These are phyloP conservation scores for Stichodactyla helianthus DNA, from an alignment of 64 coral and sea anemone genomes.

Conservation along the genomic window DNA sequence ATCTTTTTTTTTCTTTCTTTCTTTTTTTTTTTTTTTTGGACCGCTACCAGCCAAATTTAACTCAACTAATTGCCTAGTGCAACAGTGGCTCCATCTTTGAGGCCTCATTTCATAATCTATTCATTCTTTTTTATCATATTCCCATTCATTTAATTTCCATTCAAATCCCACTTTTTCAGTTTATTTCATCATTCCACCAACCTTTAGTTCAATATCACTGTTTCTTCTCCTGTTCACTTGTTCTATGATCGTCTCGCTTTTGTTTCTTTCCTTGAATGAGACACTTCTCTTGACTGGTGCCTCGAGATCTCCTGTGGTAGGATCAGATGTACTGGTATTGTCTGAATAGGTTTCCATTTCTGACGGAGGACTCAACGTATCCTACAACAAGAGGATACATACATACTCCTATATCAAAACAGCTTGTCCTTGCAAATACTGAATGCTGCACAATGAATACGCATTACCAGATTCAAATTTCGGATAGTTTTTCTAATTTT, in stretches of 20 bases:
- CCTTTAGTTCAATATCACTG: slow-evolving; percentile 88
- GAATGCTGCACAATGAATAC: too few species aligned
- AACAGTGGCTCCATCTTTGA: too few species aligned
- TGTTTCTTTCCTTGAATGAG: slow-evolving; percentile 85
- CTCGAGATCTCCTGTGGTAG: slow-evolving; percentile 22
- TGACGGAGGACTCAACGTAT: slow-evolving; percentile 69
- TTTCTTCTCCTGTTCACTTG: slow-evolving; percentile 67
- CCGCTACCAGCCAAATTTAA: too few species aligned
- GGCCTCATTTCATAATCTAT: too few species aligned
- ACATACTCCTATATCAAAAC: background rate
- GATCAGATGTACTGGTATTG: slow-evolving; percentile 62
- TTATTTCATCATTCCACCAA: background rate
- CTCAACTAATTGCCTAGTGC: too few species aligned
- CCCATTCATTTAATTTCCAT: background rate
- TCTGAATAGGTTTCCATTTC: slow-evolving; percentile 86
- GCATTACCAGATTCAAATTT: too few species aligned
- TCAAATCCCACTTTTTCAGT: background rate
- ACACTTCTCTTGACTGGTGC: slow-evolving; percentile 80
- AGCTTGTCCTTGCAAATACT: too few species aligned
- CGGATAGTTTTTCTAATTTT: too few species aligned
- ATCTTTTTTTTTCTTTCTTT: too few species aligned
- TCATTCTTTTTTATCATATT: background rate
- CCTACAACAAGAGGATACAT: slow-evolving; percentile 25
- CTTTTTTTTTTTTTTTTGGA: too few species aligned
- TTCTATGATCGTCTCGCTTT: slow-evolving; percentile 26